phyloP scores from a whole-genome alignment of 2,888 invertebrate species.

The Piscicola geometra region DNA sequence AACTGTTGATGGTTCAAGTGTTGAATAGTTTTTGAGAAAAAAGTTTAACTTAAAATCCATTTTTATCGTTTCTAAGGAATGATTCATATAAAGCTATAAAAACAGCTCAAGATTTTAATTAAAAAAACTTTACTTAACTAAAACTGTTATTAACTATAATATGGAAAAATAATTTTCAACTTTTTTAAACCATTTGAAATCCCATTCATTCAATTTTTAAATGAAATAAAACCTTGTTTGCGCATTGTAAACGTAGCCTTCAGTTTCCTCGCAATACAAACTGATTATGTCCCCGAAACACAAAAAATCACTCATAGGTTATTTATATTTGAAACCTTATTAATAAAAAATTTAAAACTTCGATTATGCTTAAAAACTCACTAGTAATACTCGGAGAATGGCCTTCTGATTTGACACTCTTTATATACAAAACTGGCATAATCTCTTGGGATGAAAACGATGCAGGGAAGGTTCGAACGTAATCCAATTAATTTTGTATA shows the following conservation, averaged over 20 bases:
- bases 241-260: conserved; percentile 44
- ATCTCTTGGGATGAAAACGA: not conserved
- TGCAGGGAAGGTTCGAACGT: not conserved
- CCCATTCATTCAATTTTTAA: no score
- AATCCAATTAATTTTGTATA: conserved; percentile 1
- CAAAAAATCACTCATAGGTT: conserved; percentile 42
- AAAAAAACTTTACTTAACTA: no score
- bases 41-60: no score
- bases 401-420: not conserved
- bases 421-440: not conserved
- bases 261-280: conserved; percentile 45
- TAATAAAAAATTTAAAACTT: not conserved
- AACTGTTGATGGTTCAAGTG: conserved; percentile 46
- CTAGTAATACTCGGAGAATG: no score
- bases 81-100: no score
- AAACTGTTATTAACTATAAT: no score
- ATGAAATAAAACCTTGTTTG: conserved; percentile 46
- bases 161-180: no score
- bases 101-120: no score
- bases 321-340: not conserved
- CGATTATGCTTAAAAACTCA: not conserved
- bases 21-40: no score
- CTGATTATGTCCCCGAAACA: conserved; percentile 45
- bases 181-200: no score
- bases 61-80: no score